Base-by-base conservation (phyloP, 2,888 invertebrate genomes). In the Zaprionus bogoriensis region DNA sequence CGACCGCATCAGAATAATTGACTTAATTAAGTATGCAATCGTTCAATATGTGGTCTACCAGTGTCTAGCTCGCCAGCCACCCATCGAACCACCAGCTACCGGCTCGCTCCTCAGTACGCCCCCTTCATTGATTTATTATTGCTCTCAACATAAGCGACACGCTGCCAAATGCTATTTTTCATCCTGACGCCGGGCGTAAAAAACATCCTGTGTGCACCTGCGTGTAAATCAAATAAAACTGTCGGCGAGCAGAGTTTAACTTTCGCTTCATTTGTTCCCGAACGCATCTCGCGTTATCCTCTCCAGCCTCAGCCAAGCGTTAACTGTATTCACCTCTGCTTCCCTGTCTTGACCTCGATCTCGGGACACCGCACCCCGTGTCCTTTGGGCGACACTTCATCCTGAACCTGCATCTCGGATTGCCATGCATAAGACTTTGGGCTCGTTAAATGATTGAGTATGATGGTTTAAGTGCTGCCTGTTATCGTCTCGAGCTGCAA, bases 21-120 rank as follows among this genome's bases (percentile, higher is more conserved):
- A 73, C 79, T 78, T 85, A 85, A 80, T 85, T 76, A 82, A 76
- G 70, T 82, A 74, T 74, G 66, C 74, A 70, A 74, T 54, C 77
- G 59, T 46, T 63, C 44, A 60, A 60, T 61, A 51, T 69, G 70
- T 30, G 74, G 57, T 22, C 57, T 48, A 42, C 44, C 64, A 27
- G 45, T 50, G 28, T 39, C n/a, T n/a, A 47, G 17, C 25, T 32
- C 39, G 36, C 38, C 39, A 27, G 12, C 23, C 4, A 0, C 17
- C 14, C 46, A 59, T 47, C 47, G 42, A 14, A 22, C 36, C 38
- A 27, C 39, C 45, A 28, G n/a, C 19, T n/a, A n/a, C 3, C 14
- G n/a, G n/a, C 20, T 17, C 28, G 4, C 12, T 9, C 27, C n/a
- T 10, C 47, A n/a, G 27, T 7, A 14, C 12, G 25, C 17, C 7